These are phyloP conservation scores for Arremon brunneinucha DNA, from an alignment of 2,797 vertebrate species.

Conservation along the genomic window DNA sequence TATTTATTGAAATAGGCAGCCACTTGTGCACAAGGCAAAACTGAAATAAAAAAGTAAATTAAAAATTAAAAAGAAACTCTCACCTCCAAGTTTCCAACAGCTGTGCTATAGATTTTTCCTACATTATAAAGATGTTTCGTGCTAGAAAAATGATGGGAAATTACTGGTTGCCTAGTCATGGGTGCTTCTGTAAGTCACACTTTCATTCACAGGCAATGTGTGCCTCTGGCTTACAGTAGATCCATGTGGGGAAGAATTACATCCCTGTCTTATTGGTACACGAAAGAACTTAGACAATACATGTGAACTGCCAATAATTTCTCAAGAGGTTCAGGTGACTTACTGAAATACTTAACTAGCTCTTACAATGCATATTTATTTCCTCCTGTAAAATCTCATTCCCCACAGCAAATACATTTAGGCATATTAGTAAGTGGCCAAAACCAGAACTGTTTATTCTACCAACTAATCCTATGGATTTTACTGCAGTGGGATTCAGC, in stretches of 20 bases:
- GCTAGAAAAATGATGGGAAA: background rate
- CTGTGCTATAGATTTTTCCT: background rate
- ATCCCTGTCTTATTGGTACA: background rate
- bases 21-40: background rate
- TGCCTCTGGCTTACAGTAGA: conserved; percentile 7
- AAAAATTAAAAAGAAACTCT: background rate
- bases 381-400: conserved; percentile 4
- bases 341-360: conserved; percentile 10
- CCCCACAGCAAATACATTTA: conserved; percentile 14
- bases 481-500: background rate
- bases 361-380: background rate
- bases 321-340: conserved; percentile 1
- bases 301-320: background rate
- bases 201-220: background rate
- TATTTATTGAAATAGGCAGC: background rate
- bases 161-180: background rate
- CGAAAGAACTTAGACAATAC: background rate
- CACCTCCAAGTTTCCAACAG: background rate
- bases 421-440: background rate
- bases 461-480: conserved; percentile 8
- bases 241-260: background rate
- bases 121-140: background rate
- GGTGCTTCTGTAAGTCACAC: background rate
- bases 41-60: background rate
- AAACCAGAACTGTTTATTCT: conserved; percentile 17